Conservation (phyloP, 2,888 invertebrate genomes). For the Drosophila lutescens region DNA sequence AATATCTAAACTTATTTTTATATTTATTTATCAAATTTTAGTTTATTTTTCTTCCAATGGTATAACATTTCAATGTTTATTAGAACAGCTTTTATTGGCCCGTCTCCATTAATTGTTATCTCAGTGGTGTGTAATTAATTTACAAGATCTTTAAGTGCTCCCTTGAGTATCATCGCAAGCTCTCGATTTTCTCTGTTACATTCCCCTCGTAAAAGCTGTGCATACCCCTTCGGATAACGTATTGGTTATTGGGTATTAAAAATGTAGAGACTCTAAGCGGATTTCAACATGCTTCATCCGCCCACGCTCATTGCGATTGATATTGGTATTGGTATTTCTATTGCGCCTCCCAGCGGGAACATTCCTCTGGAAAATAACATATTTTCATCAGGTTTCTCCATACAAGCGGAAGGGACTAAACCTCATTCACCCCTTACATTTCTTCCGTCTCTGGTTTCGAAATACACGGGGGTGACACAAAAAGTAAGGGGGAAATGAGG, state of each 20-base stretch:
- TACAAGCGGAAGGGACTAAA: too few relatives aligned
- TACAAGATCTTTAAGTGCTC: constrained; percentile 1
- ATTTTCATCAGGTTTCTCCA: too few relatives aligned
- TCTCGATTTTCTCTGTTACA: background rate
- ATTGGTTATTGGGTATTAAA: constrained; percentile 43
- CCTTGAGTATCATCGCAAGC: background rate
- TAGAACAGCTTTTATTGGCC: background rate
- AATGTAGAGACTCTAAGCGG: constrained; percentile 46
- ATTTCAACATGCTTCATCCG: constrained; percentile 46
- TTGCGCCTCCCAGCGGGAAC: too few relatives aligned
- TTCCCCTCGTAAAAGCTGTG: background rate
- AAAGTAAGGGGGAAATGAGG: too few relatives aligned
- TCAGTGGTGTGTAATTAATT: background rate
- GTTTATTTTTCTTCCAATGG: background rate
- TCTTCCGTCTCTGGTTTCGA: too few relatives aligned
- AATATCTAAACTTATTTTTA: background rate
- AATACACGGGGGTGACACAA: too few relatives aligned
- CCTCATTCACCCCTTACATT: too few relatives aligned
- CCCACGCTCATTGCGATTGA: constrained; percentile 36
- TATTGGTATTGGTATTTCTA: constrained; percentile 33
- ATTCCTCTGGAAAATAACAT: too few relatives aligned
- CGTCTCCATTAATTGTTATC: background rate
- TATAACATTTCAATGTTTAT: too few relatives aligned
- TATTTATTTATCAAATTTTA: background rate
- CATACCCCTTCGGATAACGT: constrained; percentile 23